Conservation (phyloP, 2,888 invertebrate species). For the Polyommatus iphigenia region DNA sequence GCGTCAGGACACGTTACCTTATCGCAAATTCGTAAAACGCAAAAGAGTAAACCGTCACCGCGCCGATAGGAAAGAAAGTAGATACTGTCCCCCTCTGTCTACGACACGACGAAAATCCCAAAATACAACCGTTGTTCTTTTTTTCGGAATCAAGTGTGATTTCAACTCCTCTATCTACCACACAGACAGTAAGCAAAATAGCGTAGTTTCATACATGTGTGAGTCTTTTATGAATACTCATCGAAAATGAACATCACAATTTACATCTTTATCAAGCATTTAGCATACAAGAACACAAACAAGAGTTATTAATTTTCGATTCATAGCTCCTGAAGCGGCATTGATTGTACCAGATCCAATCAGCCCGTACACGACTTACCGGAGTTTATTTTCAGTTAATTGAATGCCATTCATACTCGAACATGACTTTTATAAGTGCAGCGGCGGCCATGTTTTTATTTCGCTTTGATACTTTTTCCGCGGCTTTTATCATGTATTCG, state of each 20-base stretch:
- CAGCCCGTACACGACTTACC: constrained; percentile 37
- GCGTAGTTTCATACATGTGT: background rate
- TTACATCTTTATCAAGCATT: background rate
- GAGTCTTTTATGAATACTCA: too few relatives aligned
- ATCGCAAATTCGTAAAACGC: too few relatives aligned
- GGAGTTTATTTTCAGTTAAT: constrained; percentile 31
- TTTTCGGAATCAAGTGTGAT: too few relatives aligned
- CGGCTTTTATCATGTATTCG: background rate
- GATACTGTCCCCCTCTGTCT: too few relatives aligned
- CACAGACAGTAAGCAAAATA: too few relatives aligned
- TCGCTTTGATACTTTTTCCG: background rate
- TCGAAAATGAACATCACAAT: too few relatives aligned
- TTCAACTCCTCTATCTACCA: too few relatives aligned
- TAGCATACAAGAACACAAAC: constrained; percentile 29
- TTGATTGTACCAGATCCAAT: constrained; percentile 50
- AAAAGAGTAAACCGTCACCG: too few relatives aligned
- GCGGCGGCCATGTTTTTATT: constrained; percentile 11
- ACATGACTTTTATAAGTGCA: constrained; percentile 25
- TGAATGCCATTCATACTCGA: constrained; percentile 31
- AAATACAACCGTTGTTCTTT: too few relatives aligned
- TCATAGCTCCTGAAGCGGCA: constrained; percentile 44
- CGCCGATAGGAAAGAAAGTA: too few relatives aligned
- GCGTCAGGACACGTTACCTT: too few relatives aligned
- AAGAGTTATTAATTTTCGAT: constrained; percentile 48
- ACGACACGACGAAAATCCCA: too few relatives aligned